phyloP scores from a whole-genome alignment of 2,797 vertebrate species.

The Graptemys geographica region DNA sequence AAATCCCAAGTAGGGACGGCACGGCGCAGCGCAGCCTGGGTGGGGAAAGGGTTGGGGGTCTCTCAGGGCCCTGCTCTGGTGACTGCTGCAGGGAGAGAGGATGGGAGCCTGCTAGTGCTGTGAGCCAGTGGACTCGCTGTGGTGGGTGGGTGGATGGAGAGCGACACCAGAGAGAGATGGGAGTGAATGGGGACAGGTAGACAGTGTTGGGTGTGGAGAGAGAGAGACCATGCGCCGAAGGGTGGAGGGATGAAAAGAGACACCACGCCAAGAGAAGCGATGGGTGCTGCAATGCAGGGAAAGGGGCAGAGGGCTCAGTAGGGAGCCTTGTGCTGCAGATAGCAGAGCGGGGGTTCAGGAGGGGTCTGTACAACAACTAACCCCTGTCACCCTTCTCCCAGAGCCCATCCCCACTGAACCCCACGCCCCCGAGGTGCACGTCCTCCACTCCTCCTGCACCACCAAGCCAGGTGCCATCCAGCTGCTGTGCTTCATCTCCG shows the following conservation, averaged over 20 bases:
- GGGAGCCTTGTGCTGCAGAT: too few relatives aligned
- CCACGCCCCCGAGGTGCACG: not conserved
- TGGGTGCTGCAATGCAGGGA: too few relatives aligned
- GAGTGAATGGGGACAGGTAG: not conserved
- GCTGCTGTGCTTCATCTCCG: conserved; percentile 42
- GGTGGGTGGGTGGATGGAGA: conserved; percentile 50
- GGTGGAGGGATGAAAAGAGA: not conserved
- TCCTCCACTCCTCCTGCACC: conserved; percentile 60
- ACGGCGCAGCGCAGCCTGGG: rapidly evolving
- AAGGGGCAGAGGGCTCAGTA: too few relatives aligned
- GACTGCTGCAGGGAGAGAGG: too few relatives aligned
- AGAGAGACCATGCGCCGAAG: not conserved
- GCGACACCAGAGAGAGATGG: not conserved
- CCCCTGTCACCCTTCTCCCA: not conserved
- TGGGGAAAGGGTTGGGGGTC: not conserved
- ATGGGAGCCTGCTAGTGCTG: not conserved
- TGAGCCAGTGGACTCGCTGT: rapidly evolving
- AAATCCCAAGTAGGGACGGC: not conserved
- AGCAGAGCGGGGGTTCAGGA: too few relatives aligned
- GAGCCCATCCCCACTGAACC: not conserved
- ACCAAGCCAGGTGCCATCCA: not conserved
- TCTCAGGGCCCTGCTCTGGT: too few relatives aligned
- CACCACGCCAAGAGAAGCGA: not conserved
- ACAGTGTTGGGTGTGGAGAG: not conserved
- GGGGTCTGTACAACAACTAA: not conserved